A percentile compares a stretch with the other conserved stretches of the same genome.
These are phyloP conservation scores for Sylvietta virens DNA, from an alignment of 2,113 vertebrate species.

Conservation along the genomic window DNA sequence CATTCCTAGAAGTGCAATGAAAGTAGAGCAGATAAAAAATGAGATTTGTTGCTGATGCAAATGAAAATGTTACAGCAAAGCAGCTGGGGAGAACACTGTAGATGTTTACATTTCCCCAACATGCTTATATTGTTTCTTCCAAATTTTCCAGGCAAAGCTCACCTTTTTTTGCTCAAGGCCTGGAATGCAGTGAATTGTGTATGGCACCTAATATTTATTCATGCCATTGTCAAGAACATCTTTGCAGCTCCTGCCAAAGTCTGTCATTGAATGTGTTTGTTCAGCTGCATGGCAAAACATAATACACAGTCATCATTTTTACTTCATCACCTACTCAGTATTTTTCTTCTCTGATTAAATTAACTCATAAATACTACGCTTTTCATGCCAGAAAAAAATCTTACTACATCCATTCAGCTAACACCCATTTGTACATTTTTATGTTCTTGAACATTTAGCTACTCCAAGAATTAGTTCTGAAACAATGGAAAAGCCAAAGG, in stretches of 20 bases:
- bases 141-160: conserved; percentile 62
- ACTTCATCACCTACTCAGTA: conserved; percentile 69
- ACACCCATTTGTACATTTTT: conserved; percentile 48
- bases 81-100: neutral
- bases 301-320: conserved; percentile 73
- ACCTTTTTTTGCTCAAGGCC: conserved; percentile 73
- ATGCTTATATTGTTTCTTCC: conserved; percentile 49
- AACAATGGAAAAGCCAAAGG: conserved; percentile 41
- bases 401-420: conserved; percentile 53
- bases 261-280: conserved; percentile 72
- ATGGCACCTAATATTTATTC: conserved; percentile 75
- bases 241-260: conserved; percentile 68
- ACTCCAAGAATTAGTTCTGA: conserved; percentile 40
- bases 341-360: conserved; percentile 72
- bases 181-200: conserved; percentile 55
- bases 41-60: conserved; percentile 52
- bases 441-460: conserved; percentile 23
- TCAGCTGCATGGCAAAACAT: conserved; percentile 73
- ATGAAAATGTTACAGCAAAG: conserved; percentile 46
- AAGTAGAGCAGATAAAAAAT: conserved; percentile 58
- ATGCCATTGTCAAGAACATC: conserved; percentile 72
- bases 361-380: conserved; percentile 70
- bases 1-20: conserved; percentile 39
- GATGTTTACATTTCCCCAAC: conserved; percentile 48
- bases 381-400: conserved; percentile 64